phyloP scores from a whole-genome alignment of 2,113 vertebrate genomes.

The Solea senegalensis region DNA sequence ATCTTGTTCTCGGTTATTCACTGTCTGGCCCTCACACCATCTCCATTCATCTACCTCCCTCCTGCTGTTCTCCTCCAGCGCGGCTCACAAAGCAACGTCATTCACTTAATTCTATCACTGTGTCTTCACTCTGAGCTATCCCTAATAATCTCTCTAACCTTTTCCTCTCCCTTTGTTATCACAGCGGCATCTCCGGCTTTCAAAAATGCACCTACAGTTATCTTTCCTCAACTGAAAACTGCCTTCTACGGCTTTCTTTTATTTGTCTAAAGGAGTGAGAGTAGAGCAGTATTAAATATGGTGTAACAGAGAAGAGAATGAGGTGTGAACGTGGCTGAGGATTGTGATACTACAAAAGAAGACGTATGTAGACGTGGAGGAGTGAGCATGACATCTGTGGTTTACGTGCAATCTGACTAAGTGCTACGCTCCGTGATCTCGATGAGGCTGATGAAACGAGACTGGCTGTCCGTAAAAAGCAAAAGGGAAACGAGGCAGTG shows the following conservation, averaged over 20 bases:
- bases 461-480: conserved; percentile 13
- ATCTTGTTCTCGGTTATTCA: conserved; percentile 38
- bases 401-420: conserved; percentile 41
- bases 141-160: conserved; percentile 24
- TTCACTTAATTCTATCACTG: conserved; percentile 21
- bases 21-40: conserved; percentile 20
- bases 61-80: neutral
- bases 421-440: conserved; percentile 32
- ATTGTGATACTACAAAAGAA: conserved; percentile 20
- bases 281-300: conserved; percentile 49
- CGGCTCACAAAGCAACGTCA: conserved; percentile 14
- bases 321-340: conserved; percentile 44
- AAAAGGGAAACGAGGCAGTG: conserved; percentile 7
- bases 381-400: conserved; percentile 39
- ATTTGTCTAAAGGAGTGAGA: neutral
- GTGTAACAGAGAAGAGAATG: conserved; percentile 38
- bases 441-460: conserved; percentile 33
- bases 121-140: conserved; percentile 26
- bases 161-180: conserved; percentile 15
- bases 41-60: conserved; percentile 8
- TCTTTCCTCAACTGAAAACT: neutral
- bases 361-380: conserved; percentile 28
- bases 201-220: conserved; percentile 1
- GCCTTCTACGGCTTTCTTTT: neutral
- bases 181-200: conserved; percentile 13